These are phyloP conservation scores for Lasaia peninsularis DNA, from an alignment of 1,140 invertebrate genomes.

Conservation along the genomic window DNA sequence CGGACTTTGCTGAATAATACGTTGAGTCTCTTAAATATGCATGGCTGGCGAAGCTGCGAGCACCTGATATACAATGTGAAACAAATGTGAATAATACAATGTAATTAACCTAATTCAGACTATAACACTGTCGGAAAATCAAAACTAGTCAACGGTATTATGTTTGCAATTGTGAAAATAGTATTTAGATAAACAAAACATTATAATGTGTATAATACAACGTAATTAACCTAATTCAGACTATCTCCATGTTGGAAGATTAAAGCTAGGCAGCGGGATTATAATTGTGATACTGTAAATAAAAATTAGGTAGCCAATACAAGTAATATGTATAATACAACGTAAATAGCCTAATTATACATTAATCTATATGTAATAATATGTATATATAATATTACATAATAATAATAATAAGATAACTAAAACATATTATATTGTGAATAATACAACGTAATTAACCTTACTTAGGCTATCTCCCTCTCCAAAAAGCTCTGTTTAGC, in stretches of 20 bases:
- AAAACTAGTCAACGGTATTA: background rate
- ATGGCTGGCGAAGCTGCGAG: constrained; percentile 24
- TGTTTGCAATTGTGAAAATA: too few species aligned
- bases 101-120: constrained; percentile 29
- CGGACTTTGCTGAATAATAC: constrained; percentile 25
- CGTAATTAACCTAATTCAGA: constrained; percentile 29
- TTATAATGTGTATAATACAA: constrained; percentile 11
- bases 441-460: constrained; percentile 30
- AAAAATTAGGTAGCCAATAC: too few species aligned
- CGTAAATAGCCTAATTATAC: too few species aligned
- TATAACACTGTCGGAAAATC: background rate
- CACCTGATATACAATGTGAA: constrained; percentile 35
- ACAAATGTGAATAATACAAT: constrained; percentile 28
- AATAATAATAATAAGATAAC: too few species aligned
- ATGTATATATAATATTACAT: too few species aligned
- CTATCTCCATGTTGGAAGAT: background rate
- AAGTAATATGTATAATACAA: constrained; percentile 10
- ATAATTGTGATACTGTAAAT: too few species aligned
- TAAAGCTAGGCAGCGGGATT: background rate
- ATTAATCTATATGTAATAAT: too few species aligned
- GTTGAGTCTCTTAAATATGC: constrained; percentile 34
- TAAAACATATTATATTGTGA: too few species aligned
- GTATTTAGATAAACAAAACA: too few species aligned
- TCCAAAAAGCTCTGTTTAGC: too few species aligned
- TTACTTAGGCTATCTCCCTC: constrained; percentile 12